Base-by-base conservation (phyloP, 2,888 invertebrate species). In the Antitype chi region DNA sequence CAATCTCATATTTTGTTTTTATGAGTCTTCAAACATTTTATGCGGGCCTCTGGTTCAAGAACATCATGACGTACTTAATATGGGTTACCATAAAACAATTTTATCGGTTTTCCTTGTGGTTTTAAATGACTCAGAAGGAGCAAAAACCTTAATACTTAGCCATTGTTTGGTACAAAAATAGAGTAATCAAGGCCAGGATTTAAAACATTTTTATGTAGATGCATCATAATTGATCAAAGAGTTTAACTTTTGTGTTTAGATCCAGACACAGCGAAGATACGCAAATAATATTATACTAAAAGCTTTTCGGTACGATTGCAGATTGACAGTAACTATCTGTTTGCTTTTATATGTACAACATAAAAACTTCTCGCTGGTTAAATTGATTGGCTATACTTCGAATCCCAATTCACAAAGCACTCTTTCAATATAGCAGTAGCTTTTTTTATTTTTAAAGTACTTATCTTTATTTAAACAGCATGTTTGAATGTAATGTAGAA, bases 41-140 rank as follows among this genome's bases (percentile, higher is more conserved):
- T 72, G 73, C 66, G 71, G 63, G 74, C 70, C 74, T 68, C 85
- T 76, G 71, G 63, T 73, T 80, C 70, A 68, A 77, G 63, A 84
- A 64, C 70, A 69, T 49, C n/a, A 69, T 82, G 70, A 73, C 63
- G 66, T 82, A 68, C 55, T 63, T 55, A 53, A 74, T 84, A 73
- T 73, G 55, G 66, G 67, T 74, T 72, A 67, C 66, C 74, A 78
- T 87, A 74, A 84, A 85, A 76, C 53, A 38, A 47, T 78, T 76
- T 80, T 73, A 85, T 84, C 62, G 73, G 28, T 64, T 67, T 74
- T 73, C 68, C 80, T 85, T 79, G 87, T 73, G 88, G 82, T 85
- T 87, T 81, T 23, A 62, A 72, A 77, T 88, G 78, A 87, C 71
- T 81, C 78, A 85, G 70, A 72, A 53, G 47, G n/a, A 72, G 77